These are phyloP conservation scores for Laothoe populi DNA, from an alignment of 2,888 invertebrate genomes.

Conservation along the genomic window DNA sequence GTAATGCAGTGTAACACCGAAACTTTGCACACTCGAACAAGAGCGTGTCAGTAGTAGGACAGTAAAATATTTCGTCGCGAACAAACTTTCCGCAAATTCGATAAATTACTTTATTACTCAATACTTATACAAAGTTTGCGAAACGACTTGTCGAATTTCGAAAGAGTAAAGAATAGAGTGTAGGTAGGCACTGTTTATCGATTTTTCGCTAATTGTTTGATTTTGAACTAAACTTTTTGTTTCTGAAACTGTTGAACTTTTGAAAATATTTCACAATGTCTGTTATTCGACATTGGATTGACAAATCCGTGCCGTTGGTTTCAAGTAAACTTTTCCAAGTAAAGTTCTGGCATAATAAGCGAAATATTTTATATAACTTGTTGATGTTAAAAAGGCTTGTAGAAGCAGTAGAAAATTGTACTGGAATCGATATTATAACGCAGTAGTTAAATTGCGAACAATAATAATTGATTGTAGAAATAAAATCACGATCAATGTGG, in stretches of 20 bases:
- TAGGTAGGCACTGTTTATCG: not conserved
- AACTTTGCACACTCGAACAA: constrained; percentile 61
- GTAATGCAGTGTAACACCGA: constrained; percentile 63
- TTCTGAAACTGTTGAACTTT: not conserved
- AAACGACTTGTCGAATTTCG: constrained; percentile 15
- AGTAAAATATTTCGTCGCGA: constrained; percentile 63
- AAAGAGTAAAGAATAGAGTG: constrained; percentile 1
- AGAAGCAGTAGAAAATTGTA: no score
- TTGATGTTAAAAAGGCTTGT: no score
- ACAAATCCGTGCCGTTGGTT: no score
- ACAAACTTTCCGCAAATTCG: constrained; percentile 53
- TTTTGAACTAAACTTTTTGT: not conserved
- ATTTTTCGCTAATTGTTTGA: constrained; percentile 2
- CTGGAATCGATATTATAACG: no score
- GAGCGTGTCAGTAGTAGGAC: constrained; percentile 36
- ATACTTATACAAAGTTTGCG: constrained; percentile 1
- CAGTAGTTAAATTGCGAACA: no score
- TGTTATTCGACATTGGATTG: not conserved
- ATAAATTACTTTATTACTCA: constrained; percentile 57
- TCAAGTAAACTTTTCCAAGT: no score
- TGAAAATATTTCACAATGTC: constrained; percentile 9
- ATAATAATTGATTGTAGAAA: no score
- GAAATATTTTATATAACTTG: no score
- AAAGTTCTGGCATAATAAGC: no score
- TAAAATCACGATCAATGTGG: no score